phyloP scores from a whole-genome alignment of 2,888 invertebrate genomes.

The Didymodactylos carnosus region DNA sequence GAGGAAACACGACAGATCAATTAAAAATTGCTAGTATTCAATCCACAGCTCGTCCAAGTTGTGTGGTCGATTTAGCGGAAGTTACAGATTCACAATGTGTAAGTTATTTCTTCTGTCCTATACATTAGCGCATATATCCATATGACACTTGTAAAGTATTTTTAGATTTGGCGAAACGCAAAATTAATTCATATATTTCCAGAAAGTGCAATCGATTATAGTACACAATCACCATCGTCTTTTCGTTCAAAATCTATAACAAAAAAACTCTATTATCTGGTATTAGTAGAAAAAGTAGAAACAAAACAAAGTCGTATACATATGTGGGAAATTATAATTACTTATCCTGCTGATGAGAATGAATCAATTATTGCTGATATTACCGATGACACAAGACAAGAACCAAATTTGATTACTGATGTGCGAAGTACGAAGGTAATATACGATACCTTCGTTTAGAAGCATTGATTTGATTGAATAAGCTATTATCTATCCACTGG shows the following conservation, averaged over 20 bases:
- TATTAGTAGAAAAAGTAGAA: constrained; percentile 55
- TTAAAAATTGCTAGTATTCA: constrained; percentile 66
- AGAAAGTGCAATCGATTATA: constrained; percentile 39
- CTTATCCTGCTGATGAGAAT: constrained; percentile 46
- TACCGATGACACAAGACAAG: no score
- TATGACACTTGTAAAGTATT: no score
- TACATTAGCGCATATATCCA: no score
- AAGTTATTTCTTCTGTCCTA: constrained; percentile 32
- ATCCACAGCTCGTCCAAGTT: constrained; percentile 95
- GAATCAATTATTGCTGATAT: constrained; percentile 16
- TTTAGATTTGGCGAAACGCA: constrained; percentile 88
- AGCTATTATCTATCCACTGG: no score
- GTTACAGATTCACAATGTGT: constrained; percentile 71
- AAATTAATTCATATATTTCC: constrained; percentile 89
- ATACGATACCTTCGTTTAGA: no score
- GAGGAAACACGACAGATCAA: no score
- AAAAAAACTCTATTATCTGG: constrained; percentile 54
- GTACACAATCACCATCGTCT: constrained; percentile 36
- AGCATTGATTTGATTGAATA: no score
- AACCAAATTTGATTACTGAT: no score
- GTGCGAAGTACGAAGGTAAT: neutral
- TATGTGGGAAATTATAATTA: constrained; percentile 82
- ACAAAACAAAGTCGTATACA: constrained; percentile 41
- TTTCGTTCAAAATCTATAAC: no score
- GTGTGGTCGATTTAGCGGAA: constrained; percentile 79